phyloP scores from a whole-genome alignment of 2,797 vertebrate genomes.

The Poeciliopsis gracilis region DNA sequence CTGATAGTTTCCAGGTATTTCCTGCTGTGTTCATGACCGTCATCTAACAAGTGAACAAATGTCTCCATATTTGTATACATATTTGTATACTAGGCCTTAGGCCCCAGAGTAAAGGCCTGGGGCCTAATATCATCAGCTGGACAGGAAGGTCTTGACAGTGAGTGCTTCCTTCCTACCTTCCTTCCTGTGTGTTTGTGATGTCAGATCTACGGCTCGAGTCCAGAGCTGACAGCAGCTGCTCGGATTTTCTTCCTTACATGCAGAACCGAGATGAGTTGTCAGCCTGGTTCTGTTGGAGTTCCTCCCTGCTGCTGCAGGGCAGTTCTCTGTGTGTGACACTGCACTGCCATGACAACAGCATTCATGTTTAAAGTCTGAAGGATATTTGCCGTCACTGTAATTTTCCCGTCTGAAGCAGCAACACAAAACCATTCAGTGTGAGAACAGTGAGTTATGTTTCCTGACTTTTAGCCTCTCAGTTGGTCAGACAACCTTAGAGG shows the following conservation, averaged over 20 bases:
- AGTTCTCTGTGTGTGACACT: slow-evolving; percentile 21
- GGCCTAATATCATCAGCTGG: neutral
- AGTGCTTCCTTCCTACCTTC: too few relatives aligned
- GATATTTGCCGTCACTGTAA: slow-evolving; percentile 14
- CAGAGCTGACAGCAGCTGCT: neutral
- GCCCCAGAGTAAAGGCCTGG: too few relatives aligned
- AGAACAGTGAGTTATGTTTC: too few relatives aligned
- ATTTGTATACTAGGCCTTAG: too few relatives aligned
- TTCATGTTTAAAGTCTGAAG: slow-evolving; percentile 21
- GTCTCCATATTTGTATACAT: too few relatives aligned
- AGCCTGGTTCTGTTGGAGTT: slow-evolving; percentile 17
- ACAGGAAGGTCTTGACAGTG: neutral
- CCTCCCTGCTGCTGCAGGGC: slow-evolving; percentile 14
- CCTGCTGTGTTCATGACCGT: neutral
- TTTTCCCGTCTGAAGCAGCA: neutral
- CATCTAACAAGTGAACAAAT: neutral
- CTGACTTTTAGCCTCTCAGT: too few relatives aligned
- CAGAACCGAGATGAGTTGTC: slow-evolving; percentile 3
- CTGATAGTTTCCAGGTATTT: neutral
- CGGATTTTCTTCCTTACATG: neutral
- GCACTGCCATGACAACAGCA: slow-evolving; percentile 47
- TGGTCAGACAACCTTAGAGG: too few relatives aligned
- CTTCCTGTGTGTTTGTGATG: neutral
- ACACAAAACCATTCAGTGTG: neutral
- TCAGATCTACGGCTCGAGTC: neutral